These are phyloP conservation scores for Macrophya annulata DNA, from an alignment of 2,888 invertebrate species.

Conservation along the genomic window DNA sequence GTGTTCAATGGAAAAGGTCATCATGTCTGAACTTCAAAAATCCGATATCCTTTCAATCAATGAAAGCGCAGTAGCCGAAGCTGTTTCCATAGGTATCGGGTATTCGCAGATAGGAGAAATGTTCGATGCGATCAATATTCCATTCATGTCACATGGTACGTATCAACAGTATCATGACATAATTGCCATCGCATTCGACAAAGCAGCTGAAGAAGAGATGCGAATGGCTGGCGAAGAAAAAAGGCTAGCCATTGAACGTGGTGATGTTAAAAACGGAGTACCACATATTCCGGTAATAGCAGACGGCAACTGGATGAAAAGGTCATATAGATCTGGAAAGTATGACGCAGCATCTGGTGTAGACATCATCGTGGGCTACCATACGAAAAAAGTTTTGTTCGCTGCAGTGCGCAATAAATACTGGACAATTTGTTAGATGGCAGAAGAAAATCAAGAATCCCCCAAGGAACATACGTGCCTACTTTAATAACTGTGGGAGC, in stretches of 20 bases:
- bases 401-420: no score
- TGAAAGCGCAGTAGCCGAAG: neutral
- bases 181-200: no score
- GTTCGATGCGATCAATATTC: no score
- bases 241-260: neutral
- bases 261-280: neutral
- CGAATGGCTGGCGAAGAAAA: conserved; percentile 36
- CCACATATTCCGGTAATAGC: no score
- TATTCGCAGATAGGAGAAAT: no score
- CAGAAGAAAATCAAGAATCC: no score
- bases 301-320: no score
- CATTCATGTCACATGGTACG: no score
- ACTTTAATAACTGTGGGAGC: conserved; percentile 67
- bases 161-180: no score
- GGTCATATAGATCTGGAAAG: neutral
- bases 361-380: neutral
- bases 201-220: no score
- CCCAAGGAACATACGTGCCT: conserved; percentile 62
- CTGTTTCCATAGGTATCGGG: neutral
- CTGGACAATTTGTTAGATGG: no score
- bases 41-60: neutral
- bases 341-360: neutral
- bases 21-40: neutral
- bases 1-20: neutral
- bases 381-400: no score